These are phyloP conservation scores for Tetraodon nigroviridis DNA, from an alignment of 2,113 vertebrate genomes.

Conservation along the genomic window DNA sequence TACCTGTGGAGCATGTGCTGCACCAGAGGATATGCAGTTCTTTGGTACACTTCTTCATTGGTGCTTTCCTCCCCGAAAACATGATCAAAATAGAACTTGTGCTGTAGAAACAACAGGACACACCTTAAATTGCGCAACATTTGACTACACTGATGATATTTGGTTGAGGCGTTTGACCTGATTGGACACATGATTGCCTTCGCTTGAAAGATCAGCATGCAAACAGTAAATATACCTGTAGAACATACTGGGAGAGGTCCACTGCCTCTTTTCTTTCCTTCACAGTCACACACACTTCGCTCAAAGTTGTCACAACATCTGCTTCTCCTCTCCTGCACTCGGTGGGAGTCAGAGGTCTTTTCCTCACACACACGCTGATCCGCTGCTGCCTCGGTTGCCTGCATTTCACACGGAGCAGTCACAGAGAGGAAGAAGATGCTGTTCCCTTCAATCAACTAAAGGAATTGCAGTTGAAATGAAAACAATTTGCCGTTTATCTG, in stretches of 20 bases:
- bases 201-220: background rate
- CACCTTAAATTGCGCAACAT: no score
- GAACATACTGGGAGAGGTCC: slow-evolving; percentile 85
- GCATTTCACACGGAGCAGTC: slow-evolving; percentile 15
- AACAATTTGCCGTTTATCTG: background rate
- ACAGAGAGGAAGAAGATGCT: background rate
- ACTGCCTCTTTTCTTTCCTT: slow-evolving; percentile 87
- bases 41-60: slow-evolving; percentile 86
- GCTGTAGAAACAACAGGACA: slow-evolving; percentile 73
- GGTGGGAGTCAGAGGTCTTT: slow-evolving; percentile 77
- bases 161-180: background rate
- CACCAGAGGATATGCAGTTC: slow-evolving; percentile 85
- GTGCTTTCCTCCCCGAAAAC: slow-evolving; percentile 86
- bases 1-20: slow-evolving; percentile 90
- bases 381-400: slow-evolving; percentile 72
- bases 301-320: slow-evolving; percentile 79
- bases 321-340: slow-evolving; percentile 79
- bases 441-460: no score
- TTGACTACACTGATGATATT: background rate
- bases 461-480: background rate
- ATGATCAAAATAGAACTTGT: slow-evolving; percentile 91
- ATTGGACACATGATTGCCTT: background rate
- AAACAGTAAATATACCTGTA: slow-evolving; percentile 74
- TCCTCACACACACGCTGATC: slow-evolving; percentile 88
- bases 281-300: slow-evolving; percentile 78